These are phyloP conservation scores for Dasyprocta punctata DNA, from an alignment of 2,113 vertebrate genomes.

Conservation along the genomic window DNA sequence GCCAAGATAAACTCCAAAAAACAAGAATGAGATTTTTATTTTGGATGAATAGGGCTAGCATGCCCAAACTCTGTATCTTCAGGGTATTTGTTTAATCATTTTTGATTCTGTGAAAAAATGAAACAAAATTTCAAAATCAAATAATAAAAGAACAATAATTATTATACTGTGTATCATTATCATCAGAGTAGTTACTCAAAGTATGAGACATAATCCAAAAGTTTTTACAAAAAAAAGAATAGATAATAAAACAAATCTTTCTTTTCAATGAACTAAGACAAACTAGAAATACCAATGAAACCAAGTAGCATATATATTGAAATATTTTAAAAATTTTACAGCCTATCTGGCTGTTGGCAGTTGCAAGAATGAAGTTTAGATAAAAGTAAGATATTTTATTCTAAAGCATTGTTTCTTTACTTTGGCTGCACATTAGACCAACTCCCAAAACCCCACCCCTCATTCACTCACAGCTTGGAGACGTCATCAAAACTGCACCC, in stretches of 20 bases:
- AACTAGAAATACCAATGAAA: neutral
- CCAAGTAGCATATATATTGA: neutral
- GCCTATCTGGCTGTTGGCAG: neutral
- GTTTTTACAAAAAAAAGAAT: neutral
- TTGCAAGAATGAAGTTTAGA: neutral
- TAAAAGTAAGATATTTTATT: neutral
- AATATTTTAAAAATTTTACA: neutral
- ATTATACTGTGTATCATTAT: neutral
- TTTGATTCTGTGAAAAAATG: neutral
- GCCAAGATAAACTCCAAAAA: neutral
- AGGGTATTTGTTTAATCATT: neutral
- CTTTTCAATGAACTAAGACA: neutral
- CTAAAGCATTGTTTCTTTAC: neutral
- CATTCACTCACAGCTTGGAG: neutral
- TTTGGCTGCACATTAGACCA: neutral
- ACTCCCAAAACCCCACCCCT: neutral
- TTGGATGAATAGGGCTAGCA: neutral
- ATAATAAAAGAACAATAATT: neutral
- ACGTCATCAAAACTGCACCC: neutral
- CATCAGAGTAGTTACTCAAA: neutral
- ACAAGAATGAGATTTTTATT: neutral
- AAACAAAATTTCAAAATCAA: neutral
- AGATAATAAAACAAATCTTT: neutral
- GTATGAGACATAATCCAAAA: neutral
- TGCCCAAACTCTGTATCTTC: neutral